A percentile compares a stretch with the other conserved stretches of the same genome.
Evolutionary conservation across 2,113 vertebrate genomes (phyloP).

Genomic region (Clarias batrachus): DNA sequence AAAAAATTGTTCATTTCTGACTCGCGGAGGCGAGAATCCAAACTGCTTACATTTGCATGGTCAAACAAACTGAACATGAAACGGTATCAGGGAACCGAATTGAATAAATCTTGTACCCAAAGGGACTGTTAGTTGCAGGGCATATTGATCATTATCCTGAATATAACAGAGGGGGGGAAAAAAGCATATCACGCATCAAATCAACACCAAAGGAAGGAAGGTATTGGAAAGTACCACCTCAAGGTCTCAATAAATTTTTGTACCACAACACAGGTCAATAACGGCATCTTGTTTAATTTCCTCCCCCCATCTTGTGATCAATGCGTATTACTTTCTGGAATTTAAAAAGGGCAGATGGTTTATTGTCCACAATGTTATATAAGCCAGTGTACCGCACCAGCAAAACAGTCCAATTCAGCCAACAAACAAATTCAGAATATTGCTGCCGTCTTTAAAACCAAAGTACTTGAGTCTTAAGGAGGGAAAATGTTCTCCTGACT

Average conservation of each 20-base stretch:
- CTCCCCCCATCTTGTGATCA: neutral
- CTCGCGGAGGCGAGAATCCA: neutral
- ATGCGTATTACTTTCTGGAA: neutral
- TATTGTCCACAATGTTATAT: neutral
- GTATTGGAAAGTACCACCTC: neutral
- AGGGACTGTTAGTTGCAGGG: neutral
- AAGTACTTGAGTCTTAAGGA: constrained; percentile 10
- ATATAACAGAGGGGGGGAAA: neutral
- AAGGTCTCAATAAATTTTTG: neutral
- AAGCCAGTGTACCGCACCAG: neutral
- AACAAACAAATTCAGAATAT: neutral
- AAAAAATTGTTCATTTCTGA: neutral
- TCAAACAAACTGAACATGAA: neutral
- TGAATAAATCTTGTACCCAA: neutral
- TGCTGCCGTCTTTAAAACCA: neutral
- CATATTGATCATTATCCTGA: neutral
- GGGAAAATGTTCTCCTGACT: neutral
- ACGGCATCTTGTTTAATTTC: neutral
- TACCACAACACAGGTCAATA: neutral
- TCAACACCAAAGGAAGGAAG: neutral
- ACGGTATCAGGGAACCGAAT: neutral
- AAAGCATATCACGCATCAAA: neutral
- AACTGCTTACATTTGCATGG: neutral
- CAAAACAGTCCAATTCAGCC: neutral
- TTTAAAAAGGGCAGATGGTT: neutral